These are phyloP conservation scores for Mobula hypostoma DNA, from an alignment of 2,113 vertebrate genomes.

Conservation along the genomic window DNA sequence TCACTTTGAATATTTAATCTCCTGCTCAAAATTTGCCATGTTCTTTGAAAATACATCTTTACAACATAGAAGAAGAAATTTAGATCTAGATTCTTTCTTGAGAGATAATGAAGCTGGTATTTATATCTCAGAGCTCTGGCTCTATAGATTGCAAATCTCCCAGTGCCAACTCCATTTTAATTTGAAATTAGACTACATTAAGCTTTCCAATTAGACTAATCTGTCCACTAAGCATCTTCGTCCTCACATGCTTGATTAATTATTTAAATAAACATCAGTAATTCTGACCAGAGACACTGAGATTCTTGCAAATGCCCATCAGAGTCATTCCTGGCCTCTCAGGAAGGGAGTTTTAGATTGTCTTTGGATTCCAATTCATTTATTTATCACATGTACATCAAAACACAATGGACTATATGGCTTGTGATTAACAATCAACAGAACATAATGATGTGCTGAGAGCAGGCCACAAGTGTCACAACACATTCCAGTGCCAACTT, in stretches of 20 bases:
- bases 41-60: not conserved
- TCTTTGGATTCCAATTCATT: no score
- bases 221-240: not conserved
- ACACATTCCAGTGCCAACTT: no score
- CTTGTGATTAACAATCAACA: no score
- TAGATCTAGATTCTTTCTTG: not conserved
- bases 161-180: not conserved
- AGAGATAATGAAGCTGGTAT: not conserved
- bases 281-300: no score
- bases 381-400: no score
- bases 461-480: no score
- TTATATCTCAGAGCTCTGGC: conserved; percentile 4
- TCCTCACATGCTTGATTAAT: not conserved
- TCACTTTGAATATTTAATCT: not conserved
- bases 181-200: conserved; percentile 13
- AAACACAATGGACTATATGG: no score
- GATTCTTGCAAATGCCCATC: no score
- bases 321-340: no score
- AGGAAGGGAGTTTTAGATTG: no score
- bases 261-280: not conserved
- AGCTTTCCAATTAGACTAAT: not conserved
- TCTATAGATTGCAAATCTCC: not conserved
- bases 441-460: no score
- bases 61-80: not conserved
- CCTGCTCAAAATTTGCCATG: not conserved